Percentiles rank a stretch among this genome's conserved stretches.
Conservation (phyloP, 2,888 invertebrate species). For the Hipparchia semele region DNA sequence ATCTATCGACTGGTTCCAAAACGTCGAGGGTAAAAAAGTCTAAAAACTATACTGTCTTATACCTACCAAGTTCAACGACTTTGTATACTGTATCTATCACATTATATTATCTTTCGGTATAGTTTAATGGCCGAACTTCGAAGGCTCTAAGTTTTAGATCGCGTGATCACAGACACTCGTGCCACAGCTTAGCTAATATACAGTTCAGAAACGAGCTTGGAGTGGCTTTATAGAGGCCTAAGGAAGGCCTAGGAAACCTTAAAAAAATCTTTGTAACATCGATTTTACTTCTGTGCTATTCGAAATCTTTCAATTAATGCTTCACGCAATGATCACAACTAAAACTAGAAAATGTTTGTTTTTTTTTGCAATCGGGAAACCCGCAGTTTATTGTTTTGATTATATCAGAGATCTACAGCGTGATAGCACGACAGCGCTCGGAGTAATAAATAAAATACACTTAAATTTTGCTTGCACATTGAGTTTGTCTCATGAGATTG, state of each 20-base stretch:
- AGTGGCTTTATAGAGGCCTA: too few species aligned
- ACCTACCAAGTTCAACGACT: constrained; percentile 33
- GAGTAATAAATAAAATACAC: too few species aligned
- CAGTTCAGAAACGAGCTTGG: neutral
- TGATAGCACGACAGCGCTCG: too few species aligned
- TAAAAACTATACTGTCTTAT: constrained; percentile 8
- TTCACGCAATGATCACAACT: too few species aligned
- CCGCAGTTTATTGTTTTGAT: too few species aligned
- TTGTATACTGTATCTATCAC: constrained; percentile 15
- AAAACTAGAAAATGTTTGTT: too few species aligned
- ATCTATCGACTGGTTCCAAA: neutral
- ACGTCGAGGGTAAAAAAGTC: neutral
- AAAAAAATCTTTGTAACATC: neutral
- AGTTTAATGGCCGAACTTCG: constrained; percentile 39
- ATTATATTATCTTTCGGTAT: constrained; percentile 18
- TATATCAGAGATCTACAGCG: too few species aligned
- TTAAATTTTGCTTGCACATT: too few species aligned
- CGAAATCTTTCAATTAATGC: too few species aligned
- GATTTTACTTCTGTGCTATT: too few species aligned
- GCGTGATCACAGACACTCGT: constrained; percentile 29
- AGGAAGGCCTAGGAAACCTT: neutral
- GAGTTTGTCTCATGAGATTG: too few species aligned
- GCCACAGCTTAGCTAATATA: neutral
- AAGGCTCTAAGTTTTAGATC: constrained; percentile 25
- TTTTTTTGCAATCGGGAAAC: too few species aligned